A percentile compares a stretch with the other conserved stretches of the same genome.
Conservation (phyloP, 2,113 vertebrate species). For the Leptodactylus fuscus region DNA sequence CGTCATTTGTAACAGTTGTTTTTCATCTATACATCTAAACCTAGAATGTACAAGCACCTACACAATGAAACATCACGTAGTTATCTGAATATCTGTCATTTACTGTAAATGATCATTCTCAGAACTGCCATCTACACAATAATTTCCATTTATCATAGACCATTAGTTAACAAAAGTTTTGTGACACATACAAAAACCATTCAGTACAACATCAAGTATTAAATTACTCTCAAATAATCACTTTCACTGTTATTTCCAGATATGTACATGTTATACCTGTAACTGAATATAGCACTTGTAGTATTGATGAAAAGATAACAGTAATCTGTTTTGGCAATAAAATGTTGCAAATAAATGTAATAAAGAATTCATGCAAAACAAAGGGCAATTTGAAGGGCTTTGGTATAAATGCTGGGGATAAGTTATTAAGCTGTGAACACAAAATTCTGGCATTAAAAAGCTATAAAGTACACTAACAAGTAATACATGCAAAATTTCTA, state of each 20-base stretch:
- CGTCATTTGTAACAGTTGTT: not conserved
- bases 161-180: not conserved
- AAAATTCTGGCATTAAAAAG: no score
- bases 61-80: not conserved
- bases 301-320: no score
- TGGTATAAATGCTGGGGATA: no score
- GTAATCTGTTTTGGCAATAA: no score
- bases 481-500: no score
- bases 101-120: not conserved
- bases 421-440: no score
- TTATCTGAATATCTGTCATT: not conserved
- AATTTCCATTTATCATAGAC: not conserved
- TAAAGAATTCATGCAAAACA: no score
- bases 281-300: no score
- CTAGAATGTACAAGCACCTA: not conserved
- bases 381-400: no score
- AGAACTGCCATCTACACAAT: not conserved
- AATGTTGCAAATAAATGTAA: no score
- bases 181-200: not conserved
- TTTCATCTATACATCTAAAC: no score
- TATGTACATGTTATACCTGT: not conserved
- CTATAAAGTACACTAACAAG: no score
- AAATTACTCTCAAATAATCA: not conserved
- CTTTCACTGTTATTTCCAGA: not conserved
- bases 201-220: not conserved